phyloP scores from a whole-genome alignment of 2,888 invertebrate species.

The Syrphus vitripennis region DNA sequence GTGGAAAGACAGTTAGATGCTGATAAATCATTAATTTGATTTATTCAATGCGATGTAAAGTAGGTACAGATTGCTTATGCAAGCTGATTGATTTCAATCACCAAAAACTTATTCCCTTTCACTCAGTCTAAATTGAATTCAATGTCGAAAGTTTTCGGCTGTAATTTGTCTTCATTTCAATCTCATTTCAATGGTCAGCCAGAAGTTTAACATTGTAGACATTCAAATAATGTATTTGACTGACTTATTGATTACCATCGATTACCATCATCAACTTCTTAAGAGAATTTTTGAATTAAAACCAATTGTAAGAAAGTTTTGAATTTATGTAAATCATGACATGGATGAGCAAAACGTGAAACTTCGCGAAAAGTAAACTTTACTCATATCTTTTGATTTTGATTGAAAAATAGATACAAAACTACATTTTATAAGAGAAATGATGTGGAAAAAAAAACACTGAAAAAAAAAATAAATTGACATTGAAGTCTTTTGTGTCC shows the following conservation, averaged over 20 bases:
- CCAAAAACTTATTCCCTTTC: constrained; percentile 18
- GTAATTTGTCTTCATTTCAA: constrained; percentile 20
- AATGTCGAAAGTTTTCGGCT: constrained; percentile 36
- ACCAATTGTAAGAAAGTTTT: constrained; percentile 13
- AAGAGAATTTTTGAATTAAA: constrained; percentile 26
- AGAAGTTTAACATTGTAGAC: not conserved
- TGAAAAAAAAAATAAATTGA: too few relatives aligned
- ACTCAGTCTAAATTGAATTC: constrained; percentile 32
- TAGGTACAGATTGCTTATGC: too few relatives aligned
- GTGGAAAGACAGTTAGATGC: not conserved
- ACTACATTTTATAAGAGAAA: constrained; percentile 5
- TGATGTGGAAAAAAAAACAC: not conserved
- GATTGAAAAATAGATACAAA: constrained; percentile 31
- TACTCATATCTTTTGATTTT: constrained; percentile 1
- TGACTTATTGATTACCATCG: constrained; percentile 36
- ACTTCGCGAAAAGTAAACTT: constrained; percentile 13
- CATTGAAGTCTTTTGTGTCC: too few relatives aligned
- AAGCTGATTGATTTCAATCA: constrained; percentile 9
- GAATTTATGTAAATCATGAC: constrained; percentile 43
- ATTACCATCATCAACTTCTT: constrained; percentile 39
- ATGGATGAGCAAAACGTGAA: constrained; percentile 28
- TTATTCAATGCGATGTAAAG: too few relatives aligned
- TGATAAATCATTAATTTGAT: not conserved
- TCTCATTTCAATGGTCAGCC: constrained; percentile 2
- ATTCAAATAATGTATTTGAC: constrained; percentile 8